Conservation (phyloP, 2,113 vertebrate species). For the Nyctibius bracteatus region DNA sequence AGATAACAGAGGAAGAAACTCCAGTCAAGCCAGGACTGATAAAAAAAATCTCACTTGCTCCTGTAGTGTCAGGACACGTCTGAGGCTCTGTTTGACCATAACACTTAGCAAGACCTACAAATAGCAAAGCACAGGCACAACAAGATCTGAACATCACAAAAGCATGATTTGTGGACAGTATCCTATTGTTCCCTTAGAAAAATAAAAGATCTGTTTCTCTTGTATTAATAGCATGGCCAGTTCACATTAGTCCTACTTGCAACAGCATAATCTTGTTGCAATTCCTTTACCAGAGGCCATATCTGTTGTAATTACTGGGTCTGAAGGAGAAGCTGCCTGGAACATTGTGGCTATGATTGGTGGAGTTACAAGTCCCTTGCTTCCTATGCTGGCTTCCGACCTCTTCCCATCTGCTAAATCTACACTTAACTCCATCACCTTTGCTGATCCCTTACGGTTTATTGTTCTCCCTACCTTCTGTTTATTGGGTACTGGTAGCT, state of each 20-base stretch:
- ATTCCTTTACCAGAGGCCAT: background rate
- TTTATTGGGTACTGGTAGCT: background rate
- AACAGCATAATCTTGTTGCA: background rate
- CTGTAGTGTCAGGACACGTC: background rate
- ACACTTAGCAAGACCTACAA: background rate
- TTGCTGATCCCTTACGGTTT: background rate
- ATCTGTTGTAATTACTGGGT: background rate
- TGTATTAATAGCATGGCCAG: background rate
- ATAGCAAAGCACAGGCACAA: background rate
- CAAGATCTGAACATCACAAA: background rate
- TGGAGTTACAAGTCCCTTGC: background rate
- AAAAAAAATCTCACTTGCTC: background rate
- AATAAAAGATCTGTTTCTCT: background rate
- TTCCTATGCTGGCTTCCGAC: background rate
- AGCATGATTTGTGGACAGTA: background rate
- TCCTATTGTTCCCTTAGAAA: background rate
- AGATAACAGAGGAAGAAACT: background rate
- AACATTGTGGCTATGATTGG: fast-evolving
- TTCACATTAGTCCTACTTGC: background rate
- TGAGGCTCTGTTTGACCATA: background rate
- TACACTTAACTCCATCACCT: background rate
- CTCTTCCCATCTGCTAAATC: background rate
- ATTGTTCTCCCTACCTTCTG: background rate
- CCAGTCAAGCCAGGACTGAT: background rate
- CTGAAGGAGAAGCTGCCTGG: background rate